phyloP scores from a whole-genome alignment of 2,797 vertebrate genomes.

The Rachycentron canadum region DNA sequence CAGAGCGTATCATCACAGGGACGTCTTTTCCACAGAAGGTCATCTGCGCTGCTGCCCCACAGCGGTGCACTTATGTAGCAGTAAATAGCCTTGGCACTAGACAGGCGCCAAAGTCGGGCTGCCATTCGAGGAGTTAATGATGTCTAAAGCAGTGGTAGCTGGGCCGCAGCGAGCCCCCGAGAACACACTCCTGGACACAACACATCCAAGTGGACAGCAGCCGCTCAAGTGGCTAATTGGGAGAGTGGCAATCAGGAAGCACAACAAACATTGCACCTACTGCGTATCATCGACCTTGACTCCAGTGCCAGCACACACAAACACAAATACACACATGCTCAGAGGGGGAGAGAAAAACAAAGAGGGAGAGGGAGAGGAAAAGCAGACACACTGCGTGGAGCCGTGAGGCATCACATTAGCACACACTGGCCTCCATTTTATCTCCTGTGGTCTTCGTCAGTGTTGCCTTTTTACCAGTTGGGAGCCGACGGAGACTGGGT shows the following conservation, averaged over 20 bases:
- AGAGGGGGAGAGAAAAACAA: slow-evolving; percentile 82
- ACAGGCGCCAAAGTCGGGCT: slow-evolving; percentile 78
- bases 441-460: slow-evolving; percentile 86
- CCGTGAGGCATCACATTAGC: slow-evolving; percentile 84
- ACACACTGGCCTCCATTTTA: slow-evolving; percentile 85
- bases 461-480: slow-evolving; percentile 86
- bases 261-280: slow-evolving; percentile 88
- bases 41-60: slow-evolving; percentile 73
- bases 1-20: slow-evolving; percentile 52
- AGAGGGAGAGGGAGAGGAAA: slow-evolving; percentile 75
- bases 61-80: slow-evolving; percentile 79
- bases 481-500: slow-evolving; percentile 66
- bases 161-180: slow-evolving; percentile 70
- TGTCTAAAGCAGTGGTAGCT: slow-evolving; percentile 81
- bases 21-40: slow-evolving; percentile 81
- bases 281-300: slow-evolving; percentile 87
- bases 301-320: slow-evolving; percentile 71
- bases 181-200: slow-evolving; percentile 84
- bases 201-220: slow-evolving; percentile 89
- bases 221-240: slow-evolving; percentile 90
- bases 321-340: slow-evolving; percentile 77
- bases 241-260: slow-evolving; percentile 80
- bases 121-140: slow-evolving; percentile 85
- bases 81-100: slow-evolving; percentile 84
- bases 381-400: slow-evolving; percentile 79